Evolutionary conservation across 1,140 invertebrate species (phyloP).

Genomic region (Argopecten irradians): DNA sequence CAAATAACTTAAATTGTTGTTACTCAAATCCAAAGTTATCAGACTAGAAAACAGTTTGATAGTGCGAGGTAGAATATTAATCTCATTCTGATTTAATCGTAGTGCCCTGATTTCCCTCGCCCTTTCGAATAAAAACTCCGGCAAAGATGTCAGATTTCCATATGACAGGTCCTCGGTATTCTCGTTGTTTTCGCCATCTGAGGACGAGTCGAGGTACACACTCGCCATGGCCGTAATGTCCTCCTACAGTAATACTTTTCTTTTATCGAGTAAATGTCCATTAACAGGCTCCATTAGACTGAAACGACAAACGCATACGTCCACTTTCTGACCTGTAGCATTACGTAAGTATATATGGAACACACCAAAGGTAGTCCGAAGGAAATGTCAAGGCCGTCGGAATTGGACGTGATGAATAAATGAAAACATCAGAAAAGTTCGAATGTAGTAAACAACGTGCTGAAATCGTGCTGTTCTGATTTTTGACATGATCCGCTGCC

Average conservation of each 20-base stretch:
- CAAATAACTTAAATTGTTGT: slow-evolving; percentile 87
- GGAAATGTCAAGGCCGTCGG: not conserved
- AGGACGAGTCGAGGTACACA: not conserved
- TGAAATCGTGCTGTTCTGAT: not conserved
- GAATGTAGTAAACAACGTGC: not conserved
- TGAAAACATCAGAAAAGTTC: not conserved
- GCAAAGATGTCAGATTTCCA: slow-evolving; percentile 67
- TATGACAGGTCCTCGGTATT: slow-evolving; percentile 73
- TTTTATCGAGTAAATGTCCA: too few species aligned
- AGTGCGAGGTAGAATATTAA: slow-evolving; percentile 71
- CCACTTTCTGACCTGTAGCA: not conserved
- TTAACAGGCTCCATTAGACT: too few species aligned
- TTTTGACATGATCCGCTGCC: not conserved
- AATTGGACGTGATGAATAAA: not conserved
- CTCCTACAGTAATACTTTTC: too few species aligned
- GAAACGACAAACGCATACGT: not conserved
- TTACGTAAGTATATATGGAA: not conserved
- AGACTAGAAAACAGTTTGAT: slow-evolving; percentile 78
- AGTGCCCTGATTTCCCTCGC: slow-evolving; percentile 63
- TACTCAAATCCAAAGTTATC: slow-evolving; percentile 88
- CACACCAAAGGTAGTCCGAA: not conserved
- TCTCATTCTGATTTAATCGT: slow-evolving; percentile 74
- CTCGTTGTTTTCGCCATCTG: slow-evolving; percentile 63
- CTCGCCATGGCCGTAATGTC: not conserved
- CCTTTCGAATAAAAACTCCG: slow-evolving; percentile 63